A percentile compares a stretch with the other conserved stretches of the same genome.
Conservation (phyloP, 2,888 invertebrate genomes). For the Cantharis nigra region DNA sequence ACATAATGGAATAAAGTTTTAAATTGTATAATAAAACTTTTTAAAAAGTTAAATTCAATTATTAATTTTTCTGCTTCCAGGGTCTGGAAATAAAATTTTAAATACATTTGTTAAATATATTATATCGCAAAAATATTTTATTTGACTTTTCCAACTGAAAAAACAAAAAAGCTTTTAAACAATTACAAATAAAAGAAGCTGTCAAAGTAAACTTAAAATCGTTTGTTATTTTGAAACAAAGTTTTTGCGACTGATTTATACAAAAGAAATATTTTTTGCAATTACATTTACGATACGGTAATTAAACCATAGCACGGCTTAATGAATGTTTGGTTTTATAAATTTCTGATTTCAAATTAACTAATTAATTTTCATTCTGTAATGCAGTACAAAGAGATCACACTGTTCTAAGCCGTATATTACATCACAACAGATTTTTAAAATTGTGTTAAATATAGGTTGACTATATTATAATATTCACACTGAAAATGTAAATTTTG, state of each 20-base stretch:
- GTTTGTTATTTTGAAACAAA: neutral
- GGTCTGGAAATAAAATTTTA: neutral
- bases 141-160: neutral
- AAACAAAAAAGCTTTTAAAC: neutral
- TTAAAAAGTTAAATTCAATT: neutral
- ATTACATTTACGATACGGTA: neutral
- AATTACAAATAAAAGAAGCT: conserved; percentile 1
- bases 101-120: neutral
- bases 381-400: neutral
- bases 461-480: no score
- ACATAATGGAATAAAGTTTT: neutral
- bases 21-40: neutral
- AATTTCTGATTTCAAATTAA: neutral
- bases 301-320: neutral
- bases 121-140: neutral
- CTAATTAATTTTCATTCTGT: neutral
- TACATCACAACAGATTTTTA: no score
- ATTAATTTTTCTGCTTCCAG: neutral
- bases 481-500: no score
- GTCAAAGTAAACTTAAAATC: neutral
- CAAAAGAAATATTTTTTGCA: neutral
- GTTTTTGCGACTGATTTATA: neutral
- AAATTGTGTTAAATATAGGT: no score
- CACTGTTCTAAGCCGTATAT: neutral
- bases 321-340: neutral